Conservation (phyloP, 2,113 vertebrate genomes). For the Vidua macroura region DNA sequence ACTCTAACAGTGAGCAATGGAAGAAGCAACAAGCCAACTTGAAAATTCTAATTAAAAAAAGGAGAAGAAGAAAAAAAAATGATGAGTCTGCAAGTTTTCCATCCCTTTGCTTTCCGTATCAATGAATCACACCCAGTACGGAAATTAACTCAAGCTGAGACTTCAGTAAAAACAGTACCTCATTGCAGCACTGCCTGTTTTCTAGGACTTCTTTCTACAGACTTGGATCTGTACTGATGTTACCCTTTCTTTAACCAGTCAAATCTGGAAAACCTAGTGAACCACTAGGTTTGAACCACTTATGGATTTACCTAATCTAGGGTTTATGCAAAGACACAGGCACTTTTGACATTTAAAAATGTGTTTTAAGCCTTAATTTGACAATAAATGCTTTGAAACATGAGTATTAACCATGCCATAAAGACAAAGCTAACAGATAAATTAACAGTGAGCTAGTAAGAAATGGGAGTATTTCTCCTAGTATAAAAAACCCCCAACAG, state of each 20-base stretch:
- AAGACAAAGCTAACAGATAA: slow-evolving; percentile 32
- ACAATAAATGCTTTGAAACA: slow-evolving; percentile 40
- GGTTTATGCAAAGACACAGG: neutral
- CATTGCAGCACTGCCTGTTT: neutral
- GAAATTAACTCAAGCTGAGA: neutral
- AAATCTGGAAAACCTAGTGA: neutral
- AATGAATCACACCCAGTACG: neutral
- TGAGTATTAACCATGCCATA: slow-evolving; percentile 22
- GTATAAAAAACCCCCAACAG: neutral
- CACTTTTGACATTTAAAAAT: slow-evolving; percentile 34
- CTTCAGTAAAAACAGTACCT: neutral
- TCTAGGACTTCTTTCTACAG: neutral
- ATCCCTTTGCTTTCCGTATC: neutral
- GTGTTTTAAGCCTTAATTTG: slow-evolving; percentile 50
- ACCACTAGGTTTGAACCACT: neutral
- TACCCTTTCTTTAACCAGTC: neutral
- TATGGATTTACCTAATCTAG: neutral
- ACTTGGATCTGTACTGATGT: neutral
- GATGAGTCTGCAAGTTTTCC: neutral
- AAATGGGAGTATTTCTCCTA: neutral
- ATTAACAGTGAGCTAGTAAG: neutral
- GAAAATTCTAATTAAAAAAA: neutral
- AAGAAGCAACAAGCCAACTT: neutral
- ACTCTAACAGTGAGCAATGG: neutral
- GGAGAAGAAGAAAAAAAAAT: neutral